Evolutionary conservation across 1,140 invertebrate species (phyloP), one percentile per base, ranked within the genome.

Genomic region (Solenopsis fugax): DNA sequence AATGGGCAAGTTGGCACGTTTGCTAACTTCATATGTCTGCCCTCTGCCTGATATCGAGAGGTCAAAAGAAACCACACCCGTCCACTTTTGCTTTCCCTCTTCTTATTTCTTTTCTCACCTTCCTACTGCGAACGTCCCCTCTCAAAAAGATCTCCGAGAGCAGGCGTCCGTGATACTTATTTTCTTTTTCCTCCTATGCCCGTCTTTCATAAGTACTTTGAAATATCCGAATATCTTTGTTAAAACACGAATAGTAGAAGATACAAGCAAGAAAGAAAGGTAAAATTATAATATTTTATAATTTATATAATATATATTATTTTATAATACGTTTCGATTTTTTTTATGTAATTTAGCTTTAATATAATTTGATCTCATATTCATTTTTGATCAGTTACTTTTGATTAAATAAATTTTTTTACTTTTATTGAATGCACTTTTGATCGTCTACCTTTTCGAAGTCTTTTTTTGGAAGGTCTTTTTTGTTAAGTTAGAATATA

Each of bases 1-100:
- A 92, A 93, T 93, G 91, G 91, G 76, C 78, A 93, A 93, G 91
- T 93, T 93, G 91, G 89, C 91, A 87, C 89, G 86, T 90, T 87
- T 86, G 85, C 92, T 92, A 93, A 93, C 92, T 93, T 93, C 92
- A 90, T 91, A 92, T 89, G 90, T 89, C 77, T 84, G 86, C 76
- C 64, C 85, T 86, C 72, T 60, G 82, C 64, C 78, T 77, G 90
- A 92, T 92, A 93, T 89, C 76, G 91, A 87, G 92, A 87, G 52
- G 81, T 34, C 58, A 52, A 58, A 56, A 69, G 65, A 88, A 85
- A 75, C 80, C 80, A 60, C 62, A 52, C 52, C 54, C 48, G 54
- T 50, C 18, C 72, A 84, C 60, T 52, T 73, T 85, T 73, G 67
- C 69, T 48, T 62, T 45, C 24, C 37, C 41, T 76, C 48, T 71